These are phyloP conservation scores for Euzophera pinguis DNA, from an alignment of 2,888 invertebrate species.

Conservation along the genomic window DNA sequence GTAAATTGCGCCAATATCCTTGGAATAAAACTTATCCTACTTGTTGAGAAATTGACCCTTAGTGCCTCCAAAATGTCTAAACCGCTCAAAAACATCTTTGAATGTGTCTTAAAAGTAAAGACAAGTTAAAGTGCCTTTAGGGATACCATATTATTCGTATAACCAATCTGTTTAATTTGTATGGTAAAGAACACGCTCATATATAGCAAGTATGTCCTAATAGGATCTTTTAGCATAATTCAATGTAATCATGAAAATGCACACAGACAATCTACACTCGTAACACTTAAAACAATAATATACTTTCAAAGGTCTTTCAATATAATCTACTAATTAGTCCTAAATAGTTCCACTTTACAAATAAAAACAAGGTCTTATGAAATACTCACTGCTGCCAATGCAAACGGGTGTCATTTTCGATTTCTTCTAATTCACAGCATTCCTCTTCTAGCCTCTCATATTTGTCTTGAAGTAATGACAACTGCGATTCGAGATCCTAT, in stretches of 20 bases:
- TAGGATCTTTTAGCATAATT: no score
- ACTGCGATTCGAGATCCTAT: conserved; percentile 74
- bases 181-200: no score
- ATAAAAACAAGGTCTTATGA: conserved; percentile 6
- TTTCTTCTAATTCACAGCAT: conserved; percentile 86
- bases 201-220: no score
- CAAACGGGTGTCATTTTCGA: conserved; percentile 85
- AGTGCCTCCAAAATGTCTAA: no score
- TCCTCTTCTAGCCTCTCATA: conserved; percentile 85
- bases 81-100: no score
- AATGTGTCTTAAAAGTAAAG: no score
- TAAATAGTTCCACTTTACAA: conserved; percentile 8
- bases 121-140: no score
- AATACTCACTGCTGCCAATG: conserved; percentile 79
- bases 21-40: no score
- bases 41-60: no score
- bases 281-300: background rate
- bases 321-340: conserved; percentile 9
- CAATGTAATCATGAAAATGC: background rate
- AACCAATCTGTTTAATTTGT: no score
- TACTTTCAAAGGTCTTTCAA: conserved; percentile 10
- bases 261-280: background rate
- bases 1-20: no score
- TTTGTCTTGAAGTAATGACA: conserved; percentile 80
- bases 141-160: no score